Conservation (phyloP, 2,888 invertebrate species). For the Drosophila mettleri region DNA sequence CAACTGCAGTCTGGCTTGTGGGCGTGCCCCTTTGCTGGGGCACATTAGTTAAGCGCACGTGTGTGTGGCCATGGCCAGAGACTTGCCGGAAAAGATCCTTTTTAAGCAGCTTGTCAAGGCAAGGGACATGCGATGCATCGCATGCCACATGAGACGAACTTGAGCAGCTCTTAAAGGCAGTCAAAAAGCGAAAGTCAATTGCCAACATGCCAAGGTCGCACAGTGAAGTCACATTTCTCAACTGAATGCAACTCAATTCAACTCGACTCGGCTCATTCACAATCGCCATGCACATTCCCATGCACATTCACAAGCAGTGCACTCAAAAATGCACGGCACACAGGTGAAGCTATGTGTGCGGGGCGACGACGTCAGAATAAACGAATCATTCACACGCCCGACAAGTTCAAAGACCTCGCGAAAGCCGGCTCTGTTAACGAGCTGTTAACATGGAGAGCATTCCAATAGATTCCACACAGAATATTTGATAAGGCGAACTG, state of each 20-base stretch:
- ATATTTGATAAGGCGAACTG: neutral
- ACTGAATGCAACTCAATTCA: conserved; percentile 11
- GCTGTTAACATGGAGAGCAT: neutral
- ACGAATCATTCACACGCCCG: conserved; percentile 15
- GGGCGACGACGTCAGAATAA: neutral
- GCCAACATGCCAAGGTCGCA: conserved; percentile 49
- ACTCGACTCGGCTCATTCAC: conserved; percentile 1
- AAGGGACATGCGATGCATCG: conserved; percentile 18
- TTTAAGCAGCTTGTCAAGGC: conserved; percentile 14
- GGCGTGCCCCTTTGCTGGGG: conserved; percentile 31
- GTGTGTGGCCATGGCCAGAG: conserved; percentile 9
- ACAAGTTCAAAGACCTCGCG: conserved; percentile 53
- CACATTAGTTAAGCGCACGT: conserved; percentile 42
- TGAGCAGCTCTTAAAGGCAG: conserved; percentile 2
- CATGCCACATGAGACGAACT: conserved; percentile 8
- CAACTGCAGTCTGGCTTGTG: conserved; percentile 31
- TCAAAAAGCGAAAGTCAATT: conserved; percentile 46
- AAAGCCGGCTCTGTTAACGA: conserved; percentile 51
- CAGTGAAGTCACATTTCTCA: conserved; percentile 22
- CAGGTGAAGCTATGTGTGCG: neutral
- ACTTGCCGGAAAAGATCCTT: neutral
- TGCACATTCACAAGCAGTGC: conserved; percentile 14
- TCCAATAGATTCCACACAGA: conserved; percentile 15
- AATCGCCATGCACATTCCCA: neutral
- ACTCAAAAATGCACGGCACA: conserved; percentile 35